Percentiles rank a stretch among this genome's conserved stretches.
These are phyloP conservation scores for Dipodomys merriami DNA, from an alignment of 2,113 vertebrate genomes.

Conservation along the genomic window DNA sequence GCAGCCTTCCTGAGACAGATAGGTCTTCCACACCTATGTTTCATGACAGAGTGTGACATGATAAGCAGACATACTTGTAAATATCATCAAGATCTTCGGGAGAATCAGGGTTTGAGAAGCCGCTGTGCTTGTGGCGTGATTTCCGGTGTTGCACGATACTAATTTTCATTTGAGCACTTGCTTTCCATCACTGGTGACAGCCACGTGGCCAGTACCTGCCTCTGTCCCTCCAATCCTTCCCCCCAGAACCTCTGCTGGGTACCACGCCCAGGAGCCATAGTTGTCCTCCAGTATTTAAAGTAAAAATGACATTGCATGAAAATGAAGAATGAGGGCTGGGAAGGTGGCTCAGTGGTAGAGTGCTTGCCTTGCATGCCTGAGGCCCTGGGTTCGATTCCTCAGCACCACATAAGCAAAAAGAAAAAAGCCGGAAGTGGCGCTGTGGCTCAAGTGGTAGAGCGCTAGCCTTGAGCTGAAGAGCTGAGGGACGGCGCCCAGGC, in stretches of 20 bases:
- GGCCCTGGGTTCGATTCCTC: too few relatives aligned
- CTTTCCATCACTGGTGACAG: background rate
- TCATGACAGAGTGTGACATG: background rate
- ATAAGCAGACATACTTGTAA: conserved; percentile 21
- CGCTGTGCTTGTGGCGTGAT: background rate
- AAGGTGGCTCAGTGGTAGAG: too few relatives aligned
- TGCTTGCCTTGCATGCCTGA: too few relatives aligned
- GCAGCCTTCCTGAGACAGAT: background rate
- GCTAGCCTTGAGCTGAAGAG: too few relatives aligned
- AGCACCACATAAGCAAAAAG: too few relatives aligned
- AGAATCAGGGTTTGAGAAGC: background rate
- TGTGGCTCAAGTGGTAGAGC: too few relatives aligned
- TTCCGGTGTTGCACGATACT: background rate
- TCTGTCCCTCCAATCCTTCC: conserved; percentile 8
- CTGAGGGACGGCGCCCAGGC: too few relatives aligned
- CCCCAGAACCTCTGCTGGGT: conserved; percentile 23
- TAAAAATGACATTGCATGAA: background rate
- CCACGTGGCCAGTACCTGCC: background rate
- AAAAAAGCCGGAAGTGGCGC: too few relatives aligned
- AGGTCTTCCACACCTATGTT: background rate
- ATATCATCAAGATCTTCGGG: conserved; percentile 17
- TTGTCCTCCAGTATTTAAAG: conserved; percentile 13
- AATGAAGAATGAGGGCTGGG: too few relatives aligned
- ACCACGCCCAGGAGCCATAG: background rate
- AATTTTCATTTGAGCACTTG: conserved; percentile 1